Evolutionary conservation across 2,113 vertebrate species (phyloP).

Genomic region (Aptenodytes patagonicus): DNA sequence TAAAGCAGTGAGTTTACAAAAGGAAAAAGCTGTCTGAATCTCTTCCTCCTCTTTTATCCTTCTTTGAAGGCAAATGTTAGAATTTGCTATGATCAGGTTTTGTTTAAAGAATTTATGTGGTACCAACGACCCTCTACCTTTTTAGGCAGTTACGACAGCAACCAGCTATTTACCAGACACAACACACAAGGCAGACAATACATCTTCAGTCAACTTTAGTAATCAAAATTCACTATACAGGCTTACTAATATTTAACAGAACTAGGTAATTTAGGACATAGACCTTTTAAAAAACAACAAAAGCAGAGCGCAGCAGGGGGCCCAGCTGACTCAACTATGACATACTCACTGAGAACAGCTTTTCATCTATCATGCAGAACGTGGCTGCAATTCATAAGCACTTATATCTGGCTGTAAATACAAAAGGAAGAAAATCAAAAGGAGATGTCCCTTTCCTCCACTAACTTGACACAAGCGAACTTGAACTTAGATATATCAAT

Average conservation of each 20-base stretch:
- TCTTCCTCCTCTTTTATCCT: conserved; percentile 61
- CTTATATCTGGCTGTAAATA: neutral
- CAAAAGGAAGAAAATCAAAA: neutral
- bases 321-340: conserved; percentile 23
- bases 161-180: conserved; percentile 61
- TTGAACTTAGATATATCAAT: neutral
- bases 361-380: neutral
- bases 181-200: conserved; percentile 39
- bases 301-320: neutral
- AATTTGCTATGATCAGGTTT: conserved; percentile 27
- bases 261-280: neutral
- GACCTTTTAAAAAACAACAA: neutral
- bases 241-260: conserved; percentile 51
- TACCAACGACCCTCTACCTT: conserved; percentile 59
- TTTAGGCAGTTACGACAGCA: conserved; percentile 52
- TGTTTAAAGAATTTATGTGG: conserved; percentile 60
- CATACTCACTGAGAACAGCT: neutral
- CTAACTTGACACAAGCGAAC: neutral
- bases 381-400: neutral
- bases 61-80: conserved; percentile 29
- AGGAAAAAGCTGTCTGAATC: conserved; percentile 65
- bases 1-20: conserved; percentile 58
- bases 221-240: neutral
- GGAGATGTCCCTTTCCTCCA: neutral
- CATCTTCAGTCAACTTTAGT: conserved; percentile 21